Percentiles rank a stretch among this genome's conserved stretches.
Conservation (phyloP, 2,113 vertebrate species). For the Xiphophorus couchianus region DNA sequence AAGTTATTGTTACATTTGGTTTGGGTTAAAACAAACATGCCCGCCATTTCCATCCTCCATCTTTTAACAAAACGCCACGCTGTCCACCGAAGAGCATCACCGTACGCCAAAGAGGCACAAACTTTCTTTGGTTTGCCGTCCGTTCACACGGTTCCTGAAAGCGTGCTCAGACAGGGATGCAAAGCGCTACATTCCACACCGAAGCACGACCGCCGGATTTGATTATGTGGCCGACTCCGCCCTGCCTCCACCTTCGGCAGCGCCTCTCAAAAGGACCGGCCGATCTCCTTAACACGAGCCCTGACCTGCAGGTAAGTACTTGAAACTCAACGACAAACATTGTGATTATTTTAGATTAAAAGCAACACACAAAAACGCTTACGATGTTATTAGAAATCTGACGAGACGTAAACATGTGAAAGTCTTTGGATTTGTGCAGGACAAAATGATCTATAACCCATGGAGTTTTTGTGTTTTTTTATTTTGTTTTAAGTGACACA, state of each 20-base stretch:
- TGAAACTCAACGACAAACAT: background rate
- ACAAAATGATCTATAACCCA: background rate
- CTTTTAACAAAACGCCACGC: background rate
- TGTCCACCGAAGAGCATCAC: background rate
- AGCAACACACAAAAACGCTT: too few species aligned
- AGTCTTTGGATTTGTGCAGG: background rate
- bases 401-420: background rate
- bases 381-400: background rate
- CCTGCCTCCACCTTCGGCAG: background rate
- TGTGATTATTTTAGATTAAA: background rate
- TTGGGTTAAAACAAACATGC: background rate
- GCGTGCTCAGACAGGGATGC: background rate
- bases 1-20: background rate
- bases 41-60: background rate
- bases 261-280: conserved; percentile 1
- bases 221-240: conserved; percentile 15
- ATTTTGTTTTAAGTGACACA: background rate
- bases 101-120: background rate
- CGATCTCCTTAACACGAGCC: conserved; percentile 9
- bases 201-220: background rate
- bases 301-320: conserved; percentile 14
- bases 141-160: too few species aligned
- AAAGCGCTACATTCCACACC: background rate
- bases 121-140: background rate
- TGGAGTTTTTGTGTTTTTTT: too few species aligned